A percentile compares a stretch with the other conserved stretches of the same genome.
These are phyloP conservation scores for Narcine bancroftii DNA, from an alignment of 2,113 vertebrate genomes.

Conservation along the genomic window DNA sequence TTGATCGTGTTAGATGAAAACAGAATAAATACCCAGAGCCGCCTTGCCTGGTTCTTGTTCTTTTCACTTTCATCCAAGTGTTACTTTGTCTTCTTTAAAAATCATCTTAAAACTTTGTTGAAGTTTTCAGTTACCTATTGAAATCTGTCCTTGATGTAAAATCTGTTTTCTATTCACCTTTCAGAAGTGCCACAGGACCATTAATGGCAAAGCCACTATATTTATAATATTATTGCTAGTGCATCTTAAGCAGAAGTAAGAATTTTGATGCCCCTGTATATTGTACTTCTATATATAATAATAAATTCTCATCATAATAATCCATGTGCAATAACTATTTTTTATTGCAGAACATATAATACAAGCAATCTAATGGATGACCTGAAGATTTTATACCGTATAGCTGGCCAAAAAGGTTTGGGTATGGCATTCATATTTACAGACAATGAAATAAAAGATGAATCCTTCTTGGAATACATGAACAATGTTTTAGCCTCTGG, in stretches of 20 bases:
- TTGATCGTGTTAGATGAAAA: neutral
- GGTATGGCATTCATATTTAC: conserved; percentile 72
- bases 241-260: no score
- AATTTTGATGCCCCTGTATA: no score
- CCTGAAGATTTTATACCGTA: conserved; percentile 64
- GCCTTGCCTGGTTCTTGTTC: neutral
- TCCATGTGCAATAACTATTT: conserved; percentile 28
- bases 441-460: conserved; percentile 73
- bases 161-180: neutral
- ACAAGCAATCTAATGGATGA: conserved; percentile 71
- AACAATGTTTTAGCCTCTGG: conserved; percentile 72
- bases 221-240: no score
- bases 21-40: neutral
- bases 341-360: conserved; percentile 60
- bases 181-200: neutral
- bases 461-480: conserved; percentile 74
- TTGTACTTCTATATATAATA: no score
- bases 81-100: neutral
- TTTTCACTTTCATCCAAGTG: neutral
- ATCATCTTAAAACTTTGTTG: neutral
- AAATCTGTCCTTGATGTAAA: neutral
- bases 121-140: neutral
- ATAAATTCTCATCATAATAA: no score
- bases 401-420: conserved; percentile 65
- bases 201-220: neutral